phyloP scores from a whole-genome alignment of 2,797 vertebrate genomes.

The Neopelma chrysocephalum region DNA sequence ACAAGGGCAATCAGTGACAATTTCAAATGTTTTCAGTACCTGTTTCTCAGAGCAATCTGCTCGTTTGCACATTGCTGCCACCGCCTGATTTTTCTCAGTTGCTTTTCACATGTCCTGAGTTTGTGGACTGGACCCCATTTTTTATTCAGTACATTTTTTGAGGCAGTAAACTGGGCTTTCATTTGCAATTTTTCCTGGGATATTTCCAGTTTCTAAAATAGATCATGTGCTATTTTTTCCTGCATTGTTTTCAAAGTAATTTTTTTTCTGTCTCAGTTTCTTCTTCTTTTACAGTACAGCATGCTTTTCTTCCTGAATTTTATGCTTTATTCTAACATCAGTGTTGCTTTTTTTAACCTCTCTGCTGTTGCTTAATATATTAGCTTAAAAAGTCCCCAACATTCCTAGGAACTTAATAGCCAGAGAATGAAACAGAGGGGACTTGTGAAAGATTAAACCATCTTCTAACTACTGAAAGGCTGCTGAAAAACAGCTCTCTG shows the following conservation, averaged over 20 bases:
- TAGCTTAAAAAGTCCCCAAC: neutral
- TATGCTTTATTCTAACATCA: neutral
- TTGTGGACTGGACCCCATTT: neutral
- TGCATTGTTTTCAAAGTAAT: slow-evolving; percentile 19
- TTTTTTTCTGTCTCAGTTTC: neutral
- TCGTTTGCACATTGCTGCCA: neutral
- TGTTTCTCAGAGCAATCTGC: neutral
- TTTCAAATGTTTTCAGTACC: neutral
- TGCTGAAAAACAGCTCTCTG: neutral
- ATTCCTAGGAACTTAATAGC: neutral
- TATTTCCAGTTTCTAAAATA: slow-evolving; percentile 24
- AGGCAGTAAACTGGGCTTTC: neutral
- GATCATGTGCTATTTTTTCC: neutral
- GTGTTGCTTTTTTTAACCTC: neutral
- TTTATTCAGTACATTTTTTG: neutral
- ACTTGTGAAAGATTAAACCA: neutral
- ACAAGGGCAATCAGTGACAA: neutral
- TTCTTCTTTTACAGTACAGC: neutral
- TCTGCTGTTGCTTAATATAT: neutral
- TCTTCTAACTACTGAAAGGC: neutral
- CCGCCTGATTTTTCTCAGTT: neutral
- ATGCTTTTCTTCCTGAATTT: neutral
- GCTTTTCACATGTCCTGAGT: neutral
- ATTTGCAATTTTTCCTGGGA: neutral
- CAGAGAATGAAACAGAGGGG: neutral